Conservation (phyloP, 2,797 vertebrate species). For the Neostethus bicornis region DNA sequence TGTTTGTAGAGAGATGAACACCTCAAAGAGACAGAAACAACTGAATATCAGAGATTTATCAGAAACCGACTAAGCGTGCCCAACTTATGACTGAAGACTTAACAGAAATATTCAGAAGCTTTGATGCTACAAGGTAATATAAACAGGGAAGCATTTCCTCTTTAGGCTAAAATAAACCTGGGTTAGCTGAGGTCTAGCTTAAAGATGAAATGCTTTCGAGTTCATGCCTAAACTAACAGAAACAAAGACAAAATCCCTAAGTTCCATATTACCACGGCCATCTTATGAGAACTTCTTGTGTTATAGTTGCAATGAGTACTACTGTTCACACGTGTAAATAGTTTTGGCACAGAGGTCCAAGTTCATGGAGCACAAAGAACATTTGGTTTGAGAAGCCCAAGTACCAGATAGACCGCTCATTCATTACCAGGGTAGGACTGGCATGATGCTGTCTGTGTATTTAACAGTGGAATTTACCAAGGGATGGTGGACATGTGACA, state of each 20-base stretch:
- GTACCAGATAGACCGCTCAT: conserved; percentile 59
- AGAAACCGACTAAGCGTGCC: conserved; percentile 9
- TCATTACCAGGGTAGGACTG: conserved; percentile 51
- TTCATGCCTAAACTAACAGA: conserved; percentile 31
- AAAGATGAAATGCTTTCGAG: conserved; percentile 41
- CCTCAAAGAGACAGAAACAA: background rate
- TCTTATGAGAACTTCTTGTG: conserved; percentile 13
- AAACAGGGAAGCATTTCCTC: conserved; percentile 42
- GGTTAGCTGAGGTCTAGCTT: conserved; percentile 32
- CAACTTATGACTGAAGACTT: too few species aligned
- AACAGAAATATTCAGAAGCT: conserved; percentile 49
- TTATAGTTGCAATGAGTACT: conserved; percentile 17
- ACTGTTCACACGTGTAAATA: conserved; percentile 10
- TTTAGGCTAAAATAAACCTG: conserved; percentile 41
- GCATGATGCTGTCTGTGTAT: conserved; percentile 54
- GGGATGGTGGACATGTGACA: conserved; percentile 45
- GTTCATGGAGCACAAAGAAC: conserved; percentile 8
- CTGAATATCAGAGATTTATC: conserved; percentile 1
- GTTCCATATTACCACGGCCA: conserved; percentile 39
- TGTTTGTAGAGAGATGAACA: background rate
- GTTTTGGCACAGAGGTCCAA: too few species aligned
- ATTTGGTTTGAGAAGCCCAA: conserved; percentile 38
- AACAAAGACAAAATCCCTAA: conserved; percentile 31
- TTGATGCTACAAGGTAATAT: conserved; percentile 38
- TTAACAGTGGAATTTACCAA: conserved; percentile 44